Evolutionary conservation across 2,113 vertebrate species (phyloP).

Genomic region (Zingel zingel): DNA sequence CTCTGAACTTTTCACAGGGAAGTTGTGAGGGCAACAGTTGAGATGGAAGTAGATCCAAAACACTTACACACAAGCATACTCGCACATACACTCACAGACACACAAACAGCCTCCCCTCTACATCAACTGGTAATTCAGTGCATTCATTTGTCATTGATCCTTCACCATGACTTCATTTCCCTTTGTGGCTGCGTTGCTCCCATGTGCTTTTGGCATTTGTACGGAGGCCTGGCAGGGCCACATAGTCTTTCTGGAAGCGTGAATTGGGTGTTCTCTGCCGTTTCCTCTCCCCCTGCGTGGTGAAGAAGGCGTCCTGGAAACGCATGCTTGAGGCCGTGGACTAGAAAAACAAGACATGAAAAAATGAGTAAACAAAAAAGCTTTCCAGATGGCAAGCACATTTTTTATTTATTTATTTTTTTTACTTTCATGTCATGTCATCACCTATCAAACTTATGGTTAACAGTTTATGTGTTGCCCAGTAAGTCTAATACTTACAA

Average conservation of each 20-base stretch:
- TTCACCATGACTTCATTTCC: slow-evolving; percentile 79
- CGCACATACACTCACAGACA: not conserved
- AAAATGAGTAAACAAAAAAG: slow-evolving; percentile 34
- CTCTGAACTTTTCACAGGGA: slow-evolving; percentile 24
- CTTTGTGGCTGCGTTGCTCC: slow-evolving; percentile 88
- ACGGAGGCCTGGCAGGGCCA: slow-evolving; percentile 91
- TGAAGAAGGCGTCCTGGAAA: slow-evolving; percentile 95
- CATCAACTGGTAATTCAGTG: slow-evolving; percentile 67
- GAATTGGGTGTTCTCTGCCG: slow-evolving; percentile 93
- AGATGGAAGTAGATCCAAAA: slow-evolving; percentile 46
- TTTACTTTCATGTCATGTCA: not conserved
- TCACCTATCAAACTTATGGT: not conserved
- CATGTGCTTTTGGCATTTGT: slow-evolving; percentile 84
- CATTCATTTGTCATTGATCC: slow-evolving; percentile 65
- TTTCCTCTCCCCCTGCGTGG: slow-evolving; percentile 92
- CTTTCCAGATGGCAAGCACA: not conserved
- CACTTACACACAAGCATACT: slow-evolving; percentile 11
- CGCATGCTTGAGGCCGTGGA: slow-evolving; percentile 97
- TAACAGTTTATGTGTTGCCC: slow-evolving; percentile 19
- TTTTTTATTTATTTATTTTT: not conserved
- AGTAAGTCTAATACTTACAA: slow-evolving; percentile 88
- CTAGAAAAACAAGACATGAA: slow-evolving; percentile 77
- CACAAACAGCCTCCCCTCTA: slow-evolving; percentile 21
- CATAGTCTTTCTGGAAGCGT: slow-evolving; percentile 94
- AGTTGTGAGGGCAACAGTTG: slow-evolving; percentile 18